Evolutionary conservation across 2,888 invertebrate species (phyloP), one percentile per base, ranked within the genome.

Genomic region (Thumatha senex): DNA sequence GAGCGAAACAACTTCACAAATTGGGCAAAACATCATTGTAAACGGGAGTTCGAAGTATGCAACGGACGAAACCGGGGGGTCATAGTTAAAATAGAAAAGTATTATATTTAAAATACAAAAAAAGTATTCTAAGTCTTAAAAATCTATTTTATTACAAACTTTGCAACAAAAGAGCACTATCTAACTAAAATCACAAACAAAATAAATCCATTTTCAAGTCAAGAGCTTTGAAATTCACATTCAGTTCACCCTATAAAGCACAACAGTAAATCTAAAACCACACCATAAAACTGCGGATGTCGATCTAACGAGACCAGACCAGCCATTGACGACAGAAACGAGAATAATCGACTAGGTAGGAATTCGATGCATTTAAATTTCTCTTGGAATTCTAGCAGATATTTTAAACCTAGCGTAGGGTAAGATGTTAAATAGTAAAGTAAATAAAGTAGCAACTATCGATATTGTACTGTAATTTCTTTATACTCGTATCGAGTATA

Each of bases 341-440:
- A 34, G 51, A 67, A 55, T 67, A 58, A 65, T 63, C 63, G 63
- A 47, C 56, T 47, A 56, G 56, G 58, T 60, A 39, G 52, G 12
- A 54, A 63, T 49, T 68, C 63, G 59, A 68, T 68, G 65, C 61
- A 67, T 68, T 68, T 63, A 67, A 61, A 68, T 66, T 66, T 60
- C 59, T 58, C 51, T 50, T 40, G 34, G 49, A 46, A 29, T 43
- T 31, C 38, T 35, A 29, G 40, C 18, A 34, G 35, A 29, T 24
- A 29, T 11, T 44, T 24, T 7, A 34, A 24, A 44, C 35, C 24
- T 38, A 11, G 38, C 15, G 15, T 7, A 1, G 38, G 15, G 13
- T 35, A 7, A 15, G 7, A 4, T 10, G 10, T 10, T 38, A 9
- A 9, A 7, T 38, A 38, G 38, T 18, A 15, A 10, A 10, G 11